Percentiles rank a stretch among this genome's conserved stretches.
phyloP scores from a whole-genome alignment of 2,797 vertebrate species.

The Anniella stebbinsi region DNA sequence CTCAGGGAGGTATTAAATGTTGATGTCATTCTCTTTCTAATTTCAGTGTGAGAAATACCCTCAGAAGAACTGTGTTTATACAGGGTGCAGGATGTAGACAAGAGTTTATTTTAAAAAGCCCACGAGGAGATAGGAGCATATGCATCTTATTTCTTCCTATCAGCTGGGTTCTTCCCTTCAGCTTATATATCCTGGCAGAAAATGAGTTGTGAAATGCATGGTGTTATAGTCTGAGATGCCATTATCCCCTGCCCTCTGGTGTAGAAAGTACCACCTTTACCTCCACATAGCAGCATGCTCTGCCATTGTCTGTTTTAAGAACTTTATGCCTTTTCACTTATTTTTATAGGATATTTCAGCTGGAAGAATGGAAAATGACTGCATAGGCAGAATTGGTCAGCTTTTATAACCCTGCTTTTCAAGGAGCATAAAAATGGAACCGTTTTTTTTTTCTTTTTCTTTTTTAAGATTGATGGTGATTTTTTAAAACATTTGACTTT shows the following conservation, averaged over 20 bases:
- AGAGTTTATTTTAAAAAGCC: slow-evolving; percentile 6
- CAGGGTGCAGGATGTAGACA: slow-evolving; percentile 50
- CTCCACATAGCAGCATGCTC: slow-evolving; percentile 37
- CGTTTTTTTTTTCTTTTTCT: slow-evolving; percentile 20
- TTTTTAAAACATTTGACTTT: slow-evolving; percentile 29
- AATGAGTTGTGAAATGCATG: slow-evolving; percentile 54
- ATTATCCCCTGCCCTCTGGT: slow-evolving; percentile 41
- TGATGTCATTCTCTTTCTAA: slow-evolving; percentile 53
- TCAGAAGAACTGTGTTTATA: slow-evolving; percentile 66
- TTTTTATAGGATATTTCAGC: slow-evolving; percentile 19
- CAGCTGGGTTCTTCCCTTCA: slow-evolving; percentile 56
- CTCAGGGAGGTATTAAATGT: slow-evolving; percentile 66
- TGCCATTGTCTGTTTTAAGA: slow-evolving; percentile 41
- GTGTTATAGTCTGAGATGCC: slow-evolving; percentile 24
- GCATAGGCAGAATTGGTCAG: background rate
- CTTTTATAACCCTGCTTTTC: background rate
- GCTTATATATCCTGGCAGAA: slow-evolving; percentile 55
- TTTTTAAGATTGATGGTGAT: background rate
- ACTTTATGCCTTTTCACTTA: slow-evolving; percentile 39
- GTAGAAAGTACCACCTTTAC: slow-evolving; percentile 27
- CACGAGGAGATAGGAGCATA: slow-evolving; percentile 59
- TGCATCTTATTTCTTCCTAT: slow-evolving; percentile 53
- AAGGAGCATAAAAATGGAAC: background rate
- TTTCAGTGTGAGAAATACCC: slow-evolving; percentile 66
- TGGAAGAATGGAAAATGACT: slow-evolving; percentile 16